phyloP scores from a whole-genome alignment of 37 sponge, comb jelly and placozoan genomes.

The Theonella swinhoei region DNA sequence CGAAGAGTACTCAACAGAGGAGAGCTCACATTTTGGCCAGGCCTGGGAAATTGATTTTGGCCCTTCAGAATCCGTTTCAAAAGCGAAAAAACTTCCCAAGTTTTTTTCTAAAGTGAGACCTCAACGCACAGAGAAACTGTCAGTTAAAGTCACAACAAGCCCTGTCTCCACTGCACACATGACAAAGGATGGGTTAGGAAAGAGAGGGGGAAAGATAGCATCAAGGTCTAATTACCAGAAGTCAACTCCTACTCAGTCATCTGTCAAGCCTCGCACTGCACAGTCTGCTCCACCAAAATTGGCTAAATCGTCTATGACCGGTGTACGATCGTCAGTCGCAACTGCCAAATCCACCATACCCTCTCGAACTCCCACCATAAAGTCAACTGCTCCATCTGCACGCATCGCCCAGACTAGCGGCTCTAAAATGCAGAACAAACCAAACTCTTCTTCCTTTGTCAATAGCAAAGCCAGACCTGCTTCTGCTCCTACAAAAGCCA shows the following conservation, averaged over 20 bases:
- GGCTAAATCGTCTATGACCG: neutral
- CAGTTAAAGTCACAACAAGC: neutral
- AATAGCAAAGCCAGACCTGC: neutral
- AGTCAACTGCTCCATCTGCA: too few species aligned
- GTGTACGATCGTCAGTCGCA: neutral
- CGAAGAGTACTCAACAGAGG: neutral
- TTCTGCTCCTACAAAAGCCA: neutral
- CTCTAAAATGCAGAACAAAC: too few species aligned
- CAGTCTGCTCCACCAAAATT: neutral
- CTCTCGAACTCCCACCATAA: neutral
- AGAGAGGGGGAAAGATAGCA: neutral
- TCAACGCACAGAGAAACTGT: neutral
- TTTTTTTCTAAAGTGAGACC: neutral
- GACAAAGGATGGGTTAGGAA: too few species aligned
- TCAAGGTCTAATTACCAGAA: neutral
- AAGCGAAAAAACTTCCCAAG: neutral
- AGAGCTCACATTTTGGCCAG: neutral
- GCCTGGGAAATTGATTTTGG: constrained; percentile 31
- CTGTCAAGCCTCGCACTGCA: neutral
- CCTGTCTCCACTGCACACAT: neutral
- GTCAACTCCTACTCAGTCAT: neutral
- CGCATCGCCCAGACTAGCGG: too few species aligned
- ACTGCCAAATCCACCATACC: neutral
- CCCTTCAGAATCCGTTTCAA: neutral
- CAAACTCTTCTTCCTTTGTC: neutral